Evolutionary conservation across 2,797 vertebrate species (phyloP), one percentile per base, ranked within the genome.

Genomic region (Sebastes cheni): DNA sequence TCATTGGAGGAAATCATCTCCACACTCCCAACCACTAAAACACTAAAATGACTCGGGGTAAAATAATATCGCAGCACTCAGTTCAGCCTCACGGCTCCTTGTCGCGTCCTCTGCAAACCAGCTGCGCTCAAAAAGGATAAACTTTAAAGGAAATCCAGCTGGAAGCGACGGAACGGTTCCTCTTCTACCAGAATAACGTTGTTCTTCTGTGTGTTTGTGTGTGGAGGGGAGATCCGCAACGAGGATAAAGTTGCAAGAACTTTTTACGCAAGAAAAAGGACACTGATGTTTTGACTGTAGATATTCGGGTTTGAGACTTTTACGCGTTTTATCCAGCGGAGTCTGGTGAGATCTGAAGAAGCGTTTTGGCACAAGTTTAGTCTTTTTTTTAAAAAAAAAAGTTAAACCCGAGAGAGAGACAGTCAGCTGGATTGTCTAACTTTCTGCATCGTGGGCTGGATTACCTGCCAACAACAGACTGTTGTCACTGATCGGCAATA

Each of bases 1-100:
- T 94, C 77, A 96, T 96, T 96, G 96, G 96, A 81, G 79, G 84
- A 93, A 76, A 84, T 78, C 83, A 67, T 80, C 89, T 83, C 86
- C 91, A 77, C 92, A 93, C 91, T 94, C 89, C 80, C 92, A 86
- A 88, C 90, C 92, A 94, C 92, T 84, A 92, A 92, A 92, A 94
- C 88, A 81, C 92, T 95, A 93, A 95, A 95, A 94, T 92, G 93
- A 96, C 91, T 95, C 81, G 92, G 91, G 91, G 95, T 94, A 92
- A 95, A 94, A 95, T 95, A 95, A 95, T 93, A 91, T 89, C 93
- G 86, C 93, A 20, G 94, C 93, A 94, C 91, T 91, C 77, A 65
- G 81, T 80, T 84, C 91, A 90, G 85, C 79, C 86, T 79, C 82
- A 61, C 92, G 82, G 82, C 91, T 90, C 85, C 81, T 77, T 79